Evolutionary conservation across 1,140 invertebrate genomes (phyloP).

Genomic region (Microplitis mediator): DNA sequence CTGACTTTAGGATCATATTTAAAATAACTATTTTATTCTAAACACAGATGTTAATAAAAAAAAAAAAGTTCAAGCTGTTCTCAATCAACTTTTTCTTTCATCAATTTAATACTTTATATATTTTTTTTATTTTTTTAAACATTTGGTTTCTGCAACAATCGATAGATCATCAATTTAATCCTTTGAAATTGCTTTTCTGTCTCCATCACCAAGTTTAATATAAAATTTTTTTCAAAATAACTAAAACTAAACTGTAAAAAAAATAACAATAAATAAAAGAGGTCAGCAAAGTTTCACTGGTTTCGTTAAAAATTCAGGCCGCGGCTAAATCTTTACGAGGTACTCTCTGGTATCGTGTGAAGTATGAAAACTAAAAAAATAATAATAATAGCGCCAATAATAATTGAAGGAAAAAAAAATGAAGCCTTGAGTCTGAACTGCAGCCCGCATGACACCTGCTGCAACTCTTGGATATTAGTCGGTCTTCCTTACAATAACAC

Average conservation of each 20-base stretch:
- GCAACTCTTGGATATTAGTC: conserved; percentile 21
- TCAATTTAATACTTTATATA: too few relatives aligned
- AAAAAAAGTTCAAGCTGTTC: too few relatives aligned
- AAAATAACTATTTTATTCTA: too few relatives aligned
- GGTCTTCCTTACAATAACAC: background rate
- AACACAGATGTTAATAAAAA: too few relatives aligned
- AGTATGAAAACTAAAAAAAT: conserved; percentile 13
- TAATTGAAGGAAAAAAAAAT: conserved; percentile 1
- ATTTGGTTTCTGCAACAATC: too few relatives aligned
- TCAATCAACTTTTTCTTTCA: too few relatives aligned
- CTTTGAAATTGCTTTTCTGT: too few relatives aligned
- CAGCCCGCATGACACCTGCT: conserved; percentile 23
- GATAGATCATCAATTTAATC: too few relatives aligned
- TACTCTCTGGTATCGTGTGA: conserved; percentile 21
- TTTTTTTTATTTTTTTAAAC: too few relatives aligned
- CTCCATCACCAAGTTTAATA: background rate
- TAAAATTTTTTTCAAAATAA: background rate
- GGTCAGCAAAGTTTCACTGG: conserved; percentile 14
- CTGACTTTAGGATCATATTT: too few relatives aligned
- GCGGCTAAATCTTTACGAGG: conserved; percentile 25
- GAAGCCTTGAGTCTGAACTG: background rate
- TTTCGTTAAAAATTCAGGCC: conserved; percentile 26
- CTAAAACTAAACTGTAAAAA: background rate
- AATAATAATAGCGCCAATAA: background rate
- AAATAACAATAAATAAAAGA: background rate